These are phyloP conservation scores for Ceratina japonica DNA, from an alignment of 1,140 invertebrate genomes.

Conservation along the genomic window DNA sequence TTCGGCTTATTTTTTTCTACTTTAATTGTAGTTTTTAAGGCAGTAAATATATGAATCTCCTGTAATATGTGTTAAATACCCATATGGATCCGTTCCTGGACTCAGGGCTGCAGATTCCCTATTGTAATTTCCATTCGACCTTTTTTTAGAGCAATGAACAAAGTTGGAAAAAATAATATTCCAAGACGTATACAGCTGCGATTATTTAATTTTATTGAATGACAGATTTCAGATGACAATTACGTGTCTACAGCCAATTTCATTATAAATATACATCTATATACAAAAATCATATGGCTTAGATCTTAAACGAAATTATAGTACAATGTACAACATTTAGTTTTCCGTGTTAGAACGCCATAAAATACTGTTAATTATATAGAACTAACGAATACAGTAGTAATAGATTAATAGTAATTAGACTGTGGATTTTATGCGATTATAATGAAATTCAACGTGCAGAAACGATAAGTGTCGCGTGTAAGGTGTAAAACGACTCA, in stretches of 20 bases:
- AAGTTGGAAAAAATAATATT: background rate
- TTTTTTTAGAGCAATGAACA: background rate
- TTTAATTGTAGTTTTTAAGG: too few relatives aligned
- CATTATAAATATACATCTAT: conserved; percentile 62
- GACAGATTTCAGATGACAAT: conserved; percentile 44
- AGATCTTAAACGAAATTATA: conserved; percentile 65
- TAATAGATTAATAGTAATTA: conserved; percentile 38
- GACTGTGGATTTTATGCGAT: too few relatives aligned
- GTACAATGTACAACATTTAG: conserved; percentile 68
- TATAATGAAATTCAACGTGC: too few relatives aligned
- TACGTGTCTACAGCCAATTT: conserved; percentile 46
- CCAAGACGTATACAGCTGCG: background rate
- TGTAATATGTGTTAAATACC: too few relatives aligned
- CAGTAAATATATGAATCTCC: too few relatives aligned
- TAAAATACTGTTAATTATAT: conserved; percentile 58
- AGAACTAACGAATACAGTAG: conserved; percentile 28
- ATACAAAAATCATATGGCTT: conserved; percentile 69
- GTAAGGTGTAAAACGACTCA: too few relatives aligned
- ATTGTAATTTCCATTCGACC: too few relatives aligned
- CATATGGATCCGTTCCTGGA: too few relatives aligned
- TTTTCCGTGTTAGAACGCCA: conserved; percentile 45
- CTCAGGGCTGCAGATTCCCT: too few relatives aligned
- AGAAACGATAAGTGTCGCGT: too few relatives aligned
- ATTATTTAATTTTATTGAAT: conserved; percentile 61
- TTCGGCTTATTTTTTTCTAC: too few relatives aligned